Evolutionary conservation across 1,140 invertebrate species (phyloP).

Genomic region (Aporrectodea caliginosa): DNA sequence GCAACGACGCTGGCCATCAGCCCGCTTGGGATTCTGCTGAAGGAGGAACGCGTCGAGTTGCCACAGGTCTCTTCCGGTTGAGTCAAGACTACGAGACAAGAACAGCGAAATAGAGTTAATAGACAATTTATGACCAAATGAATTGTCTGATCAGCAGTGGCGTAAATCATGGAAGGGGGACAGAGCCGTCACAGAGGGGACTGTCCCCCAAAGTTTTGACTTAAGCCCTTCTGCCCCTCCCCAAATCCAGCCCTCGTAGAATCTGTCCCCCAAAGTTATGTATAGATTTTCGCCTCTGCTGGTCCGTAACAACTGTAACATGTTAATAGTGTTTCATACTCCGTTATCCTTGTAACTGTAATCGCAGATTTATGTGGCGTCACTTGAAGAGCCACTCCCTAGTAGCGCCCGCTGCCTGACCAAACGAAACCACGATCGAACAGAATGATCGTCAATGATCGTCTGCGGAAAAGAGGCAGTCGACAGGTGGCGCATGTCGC

Average conservation of each 20-base stretch:
- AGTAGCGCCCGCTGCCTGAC: neutral
- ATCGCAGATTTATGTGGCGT: no score
- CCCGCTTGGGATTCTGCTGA: no score
- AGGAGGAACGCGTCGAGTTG: neutral
- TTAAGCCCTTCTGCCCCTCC: no score
- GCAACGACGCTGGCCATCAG: constrained; percentile 17
- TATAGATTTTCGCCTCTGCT: no score
- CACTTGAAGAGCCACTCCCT: no score
- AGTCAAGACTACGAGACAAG: neutral
- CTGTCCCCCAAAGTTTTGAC: no score
- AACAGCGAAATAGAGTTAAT: neutral
- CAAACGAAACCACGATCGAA: neutral
- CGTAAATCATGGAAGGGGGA: neutral
- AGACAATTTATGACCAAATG: neutral
- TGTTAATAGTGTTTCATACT: no score
- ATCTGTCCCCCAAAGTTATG: no score
- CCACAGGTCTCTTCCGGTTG: neutral
- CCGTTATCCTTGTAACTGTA: no score
- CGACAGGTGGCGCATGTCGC: neutral
- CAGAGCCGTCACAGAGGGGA: no score
- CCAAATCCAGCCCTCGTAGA: no score
- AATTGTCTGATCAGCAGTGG: neutral
- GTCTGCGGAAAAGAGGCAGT: neutral
- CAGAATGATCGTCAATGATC: neutral
- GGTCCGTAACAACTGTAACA: no score